Evolutionary conservation across 1,140 invertebrate species (phyloP).

Genomic region (Lerema accius): DNA sequence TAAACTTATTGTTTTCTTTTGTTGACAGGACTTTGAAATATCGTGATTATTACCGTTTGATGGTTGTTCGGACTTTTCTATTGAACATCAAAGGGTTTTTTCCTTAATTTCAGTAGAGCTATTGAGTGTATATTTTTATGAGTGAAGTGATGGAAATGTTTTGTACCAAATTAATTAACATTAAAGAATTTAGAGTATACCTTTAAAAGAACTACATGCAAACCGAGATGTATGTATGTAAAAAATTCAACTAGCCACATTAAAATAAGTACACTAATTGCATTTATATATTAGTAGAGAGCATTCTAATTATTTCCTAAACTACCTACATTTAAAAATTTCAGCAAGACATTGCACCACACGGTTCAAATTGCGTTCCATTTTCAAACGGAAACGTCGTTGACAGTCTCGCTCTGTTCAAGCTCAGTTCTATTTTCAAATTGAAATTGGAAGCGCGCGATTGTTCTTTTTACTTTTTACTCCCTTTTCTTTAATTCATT

Average conservation of each 20-base stretch:
- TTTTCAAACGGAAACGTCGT: slow-evolving; percentile 67
- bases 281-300: no score
- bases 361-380: slow-evolving; percentile 58
- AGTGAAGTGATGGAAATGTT: no score
- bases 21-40: slow-evolving; percentile 66
- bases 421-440: slow-evolving; percentile 61
- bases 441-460: slow-evolving; percentile 38
- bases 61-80: slow-evolving; percentile 46
- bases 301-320: no score
- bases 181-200: no score
- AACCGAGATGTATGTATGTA: no score
- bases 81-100: slow-evolving; percentile 20
- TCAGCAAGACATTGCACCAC: slow-evolving; percentile 52
- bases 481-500: slow-evolving; percentile 2
- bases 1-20: slow-evolving; percentile 76
- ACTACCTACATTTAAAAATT: no score
- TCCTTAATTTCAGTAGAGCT: slow-evolving; percentile 1
- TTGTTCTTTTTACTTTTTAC: slow-evolving; percentile 36
- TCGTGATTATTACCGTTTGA: slow-evolving; percentile 73
- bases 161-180: no score
- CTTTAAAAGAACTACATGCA: no score
- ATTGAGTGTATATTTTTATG: neutral
- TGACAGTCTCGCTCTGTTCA: slow-evolving; percentile 70
- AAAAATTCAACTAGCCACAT: no score
- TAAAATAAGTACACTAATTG: no score